These are phyloP conservation scores for Melanargia galathea DNA, from an alignment of 2,888 invertebrate genomes.

Conservation along the genomic window DNA sequence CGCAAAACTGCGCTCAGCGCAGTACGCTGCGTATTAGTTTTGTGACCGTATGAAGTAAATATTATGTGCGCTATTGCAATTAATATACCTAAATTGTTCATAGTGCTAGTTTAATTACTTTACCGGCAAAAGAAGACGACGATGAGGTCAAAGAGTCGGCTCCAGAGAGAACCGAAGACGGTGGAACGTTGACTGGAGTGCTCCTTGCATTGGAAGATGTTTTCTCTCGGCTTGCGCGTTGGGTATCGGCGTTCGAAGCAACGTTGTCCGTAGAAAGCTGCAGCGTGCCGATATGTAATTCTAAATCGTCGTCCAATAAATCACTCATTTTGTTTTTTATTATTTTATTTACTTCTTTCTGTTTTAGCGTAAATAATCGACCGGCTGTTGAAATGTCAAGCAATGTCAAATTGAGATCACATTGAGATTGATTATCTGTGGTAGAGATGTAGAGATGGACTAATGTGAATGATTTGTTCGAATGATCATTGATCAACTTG, in stretches of 20 bases:
- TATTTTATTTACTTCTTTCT: constrained; percentile 29
- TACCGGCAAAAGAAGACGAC: constrained; percentile 72
- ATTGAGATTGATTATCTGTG: no score
- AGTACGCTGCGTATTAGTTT: not conserved
- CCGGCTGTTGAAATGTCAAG: no score
- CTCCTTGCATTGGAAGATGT: constrained; percentile 52
- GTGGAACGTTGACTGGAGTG: constrained; percentile 55
- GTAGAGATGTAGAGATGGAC: no score
- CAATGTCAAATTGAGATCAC: constrained; percentile 11
- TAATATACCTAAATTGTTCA: not conserved
- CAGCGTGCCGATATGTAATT: constrained; percentile 81
- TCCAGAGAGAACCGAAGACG: constrained; percentile 74
- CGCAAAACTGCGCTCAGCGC: no score
- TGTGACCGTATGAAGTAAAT: not conserved
- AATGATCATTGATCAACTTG: no score
- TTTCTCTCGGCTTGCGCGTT: constrained; percentile 44
- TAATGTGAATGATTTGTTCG: no score
- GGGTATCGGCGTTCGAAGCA: constrained; percentile 51
- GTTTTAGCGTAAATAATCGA: constrained; percentile 61
- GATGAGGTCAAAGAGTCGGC: constrained; percentile 75
- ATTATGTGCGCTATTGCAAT: not conserved
- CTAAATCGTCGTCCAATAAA: constrained; percentile 80
- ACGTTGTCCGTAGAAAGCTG: constrained; percentile 65
- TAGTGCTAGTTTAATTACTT: not conserved
- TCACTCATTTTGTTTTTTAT: constrained; percentile 60